A percentile compares a stretch with the other conserved stretches of the same genome.
Conservation (phyloP, 2,888 invertebrate species). For the Mesopsocus fuscifrons region DNA sequence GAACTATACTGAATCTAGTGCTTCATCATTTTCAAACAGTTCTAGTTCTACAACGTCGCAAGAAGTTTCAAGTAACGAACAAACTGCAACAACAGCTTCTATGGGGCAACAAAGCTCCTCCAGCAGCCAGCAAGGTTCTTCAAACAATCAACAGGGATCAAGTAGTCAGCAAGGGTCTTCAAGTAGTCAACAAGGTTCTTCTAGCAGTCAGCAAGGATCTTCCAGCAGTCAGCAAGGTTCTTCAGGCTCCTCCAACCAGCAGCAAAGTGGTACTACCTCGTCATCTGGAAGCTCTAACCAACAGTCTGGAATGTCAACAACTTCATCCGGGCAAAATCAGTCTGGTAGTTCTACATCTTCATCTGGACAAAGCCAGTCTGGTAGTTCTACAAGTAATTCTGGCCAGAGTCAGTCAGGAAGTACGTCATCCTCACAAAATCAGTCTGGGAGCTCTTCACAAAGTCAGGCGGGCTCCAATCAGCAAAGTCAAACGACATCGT, state of each 20-base stretch:
- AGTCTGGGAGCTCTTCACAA: background rate
- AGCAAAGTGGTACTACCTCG: background rate
- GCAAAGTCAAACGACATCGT: slow-evolving; percentile 13
- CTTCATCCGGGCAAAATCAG: background rate
- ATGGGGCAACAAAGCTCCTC: slow-evolving; percentile 15
- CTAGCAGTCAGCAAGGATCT: background rate
- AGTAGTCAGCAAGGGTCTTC: background rate
- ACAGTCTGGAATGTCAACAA: background rate
- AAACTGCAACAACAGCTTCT: slow-evolving; percentile 13
- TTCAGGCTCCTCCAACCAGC: background rate
- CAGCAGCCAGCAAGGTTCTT: slow-evolving; percentile 15
- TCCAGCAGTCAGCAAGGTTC: background rate
- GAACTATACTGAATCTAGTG: background rate
- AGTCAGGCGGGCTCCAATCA: no score
- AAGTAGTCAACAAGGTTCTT: background rate
- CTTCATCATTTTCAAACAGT: slow-evolving; percentile 14
- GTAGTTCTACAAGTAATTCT: background rate
- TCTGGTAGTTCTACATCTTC: background rate
- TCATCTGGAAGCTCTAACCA: background rate
- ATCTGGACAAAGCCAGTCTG: background rate
- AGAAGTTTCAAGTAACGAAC: slow-evolving; percentile 13
- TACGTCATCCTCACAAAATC: slow-evolving; percentile 5
- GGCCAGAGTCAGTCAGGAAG: slow-evolving; percentile 3
- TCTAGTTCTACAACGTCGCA: slow-evolving; percentile 12
- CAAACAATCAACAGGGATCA: slow-evolving; percentile 3